Evolutionary conservation across 2,888 invertebrate species (phyloP), one percentile per base, ranked within the genome.

Genomic region (Dynastes tityus): DNA sequence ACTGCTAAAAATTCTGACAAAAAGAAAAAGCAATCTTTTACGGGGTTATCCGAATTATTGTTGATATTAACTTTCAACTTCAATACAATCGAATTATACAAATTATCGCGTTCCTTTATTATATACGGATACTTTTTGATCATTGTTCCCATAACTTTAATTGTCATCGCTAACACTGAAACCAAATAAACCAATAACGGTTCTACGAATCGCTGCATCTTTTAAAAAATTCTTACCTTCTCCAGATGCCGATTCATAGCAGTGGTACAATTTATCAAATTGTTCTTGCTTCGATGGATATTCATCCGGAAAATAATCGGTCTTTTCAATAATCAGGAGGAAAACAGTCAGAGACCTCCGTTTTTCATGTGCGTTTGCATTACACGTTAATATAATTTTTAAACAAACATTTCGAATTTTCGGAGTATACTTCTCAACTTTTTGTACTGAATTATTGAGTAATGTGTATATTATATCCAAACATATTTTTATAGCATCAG

Each of bases 381-480:
- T 78, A 27, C 79, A 80, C 9, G 82, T 84, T 75, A 80, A 82
- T 77, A 83, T 61, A 63, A 87, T 80, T 81, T 81, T 84, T 8
- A 85, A 65, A 80, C 85, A 85, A 61, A 84, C 77, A 73, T 82
- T 81, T 76, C 85, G 83, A 51, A 87, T 83, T 40, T 82, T 82
- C n/a, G 84, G 67, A 53, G 86, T 81, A 77, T 86, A 82, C 79
- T 83, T 83, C 78, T 84, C 81, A 29, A 88, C 68, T 83, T 84
- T 85, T 6, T 58, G 13, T 1, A 83, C 76, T 79, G 85, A 87
- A 81, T 86, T 87, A 74, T 86, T 88, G 3, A 87, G 82, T 2
- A 88, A 78, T 6, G 85, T 84, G 80, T 84, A 85, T 22, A 88
- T 76, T 70, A 88, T 84, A 80, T 86, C 86, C 37, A 87, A 81